Percentiles rank a stretch among this genome's conserved stretches.
Conservation (phyloP, 2,888 invertebrate genomes). For the Parnassius apollo region DNA sequence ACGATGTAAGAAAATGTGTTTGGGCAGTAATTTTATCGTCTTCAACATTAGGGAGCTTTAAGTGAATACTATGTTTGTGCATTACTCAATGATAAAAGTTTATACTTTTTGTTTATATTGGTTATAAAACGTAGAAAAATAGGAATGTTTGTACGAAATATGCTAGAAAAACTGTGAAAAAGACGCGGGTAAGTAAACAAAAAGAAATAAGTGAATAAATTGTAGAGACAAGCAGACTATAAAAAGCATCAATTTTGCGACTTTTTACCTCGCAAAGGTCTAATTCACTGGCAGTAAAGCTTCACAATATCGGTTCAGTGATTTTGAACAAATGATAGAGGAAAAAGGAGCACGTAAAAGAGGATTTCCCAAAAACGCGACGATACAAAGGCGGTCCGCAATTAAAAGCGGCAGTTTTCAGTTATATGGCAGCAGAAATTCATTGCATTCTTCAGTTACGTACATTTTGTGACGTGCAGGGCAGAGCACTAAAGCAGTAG, state of each 20-base stretch:
- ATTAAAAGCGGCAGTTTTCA: slow-evolving; percentile 20
- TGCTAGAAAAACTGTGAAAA: no score
- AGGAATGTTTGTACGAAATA: no score
- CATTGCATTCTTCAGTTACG: slow-evolving; percentile 15
- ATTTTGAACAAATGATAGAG: slow-evolving; percentile 22
- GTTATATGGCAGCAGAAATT: slow-evolving; percentile 11
- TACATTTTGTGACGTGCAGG: slow-evolving; percentile 12
- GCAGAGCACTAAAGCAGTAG: slow-evolving; percentile 18
- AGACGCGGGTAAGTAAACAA: no score
- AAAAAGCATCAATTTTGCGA: not conserved
- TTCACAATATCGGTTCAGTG: slow-evolving; percentile 14
- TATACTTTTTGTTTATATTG: no score
- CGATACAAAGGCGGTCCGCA: slow-evolving; percentile 19
- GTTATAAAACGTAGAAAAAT: no score
- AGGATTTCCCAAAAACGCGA: slow-evolving; percentile 14
- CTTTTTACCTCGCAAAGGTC: not conserved
- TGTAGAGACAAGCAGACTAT: not conserved
- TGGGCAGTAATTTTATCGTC: no score
- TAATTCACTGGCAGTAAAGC: slow-evolving; percentile 6
- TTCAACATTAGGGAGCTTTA: no score
- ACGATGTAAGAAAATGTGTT: not conserved
- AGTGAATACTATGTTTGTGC: no score
- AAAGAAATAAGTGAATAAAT: not conserved
- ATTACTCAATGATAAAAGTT: no score
- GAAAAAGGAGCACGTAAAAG: slow-evolving; percentile 5